Evolutionary conservation across 2,888 invertebrate species (phyloP), one percentile per base, ranked within the genome.

Genomic region (Drosophila prolongata): DNA sequence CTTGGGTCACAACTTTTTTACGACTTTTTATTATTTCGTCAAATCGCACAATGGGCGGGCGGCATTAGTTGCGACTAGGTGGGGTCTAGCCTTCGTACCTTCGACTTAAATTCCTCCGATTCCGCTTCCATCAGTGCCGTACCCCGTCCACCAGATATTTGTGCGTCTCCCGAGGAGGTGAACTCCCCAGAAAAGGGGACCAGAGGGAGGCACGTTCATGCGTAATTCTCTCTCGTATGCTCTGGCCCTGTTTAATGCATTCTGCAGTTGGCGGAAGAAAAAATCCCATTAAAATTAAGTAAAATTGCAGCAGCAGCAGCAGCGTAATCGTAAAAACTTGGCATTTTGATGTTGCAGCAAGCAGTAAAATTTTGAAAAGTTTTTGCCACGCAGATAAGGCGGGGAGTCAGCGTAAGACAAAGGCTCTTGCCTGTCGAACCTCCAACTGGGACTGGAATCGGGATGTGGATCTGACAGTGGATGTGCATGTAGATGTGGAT

Each of bases 211-310:
- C 77, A 77, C 60, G 75, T 78, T 76, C 80, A 67, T 83, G 82
- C 86, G 86, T 83, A 84, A 77, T 81, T 68, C 67, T 76, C 76
- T 71, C 64, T 73, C 77, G 78, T 74, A 80, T 79, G 69, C 62
- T 62, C 59, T 76, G 79, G 75, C 77, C 72, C 77, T 69, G 78
- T 81, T 81, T 86, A 85, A 85, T 89, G 87, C 85, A 84, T 84
- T 87, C 73, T 81, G 79, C 84, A 81, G 87, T 81, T 81, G 81
- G 78, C 75, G 76, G 70, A 84, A 87, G 79, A 84, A 87, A 84
- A 79, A 87, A 84, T 85, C 80, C 88, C 89, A 89, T 89, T 89
- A 90, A 89, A 89, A 90, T 89, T 89, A 88, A 90, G 89, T 90
- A 90, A 89, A 89, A 89, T 89, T 89, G 87, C 83, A 80, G 76